These are phyloP conservation scores for Archocentrus centrarchus DNA, from an alignment of 2,113 vertebrate genomes.

Conservation along the genomic window DNA sequence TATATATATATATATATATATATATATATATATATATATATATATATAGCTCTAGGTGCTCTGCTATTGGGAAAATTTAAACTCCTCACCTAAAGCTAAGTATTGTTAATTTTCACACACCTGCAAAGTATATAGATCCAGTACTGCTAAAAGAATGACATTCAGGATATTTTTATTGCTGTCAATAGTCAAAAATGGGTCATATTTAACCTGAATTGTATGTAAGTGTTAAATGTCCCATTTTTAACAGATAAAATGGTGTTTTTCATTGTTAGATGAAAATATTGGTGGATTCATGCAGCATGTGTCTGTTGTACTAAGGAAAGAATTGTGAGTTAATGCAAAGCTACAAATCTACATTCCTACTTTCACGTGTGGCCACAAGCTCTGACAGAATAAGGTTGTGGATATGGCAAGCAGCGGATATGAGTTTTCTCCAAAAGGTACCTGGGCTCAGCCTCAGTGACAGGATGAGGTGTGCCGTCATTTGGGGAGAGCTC, in stretches of 20 bases:
- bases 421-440: not conserved
- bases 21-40: no score
- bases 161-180: not conserved
- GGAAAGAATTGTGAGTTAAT: not conserved
- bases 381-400: not conserved
- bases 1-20: no score
- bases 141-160: not conserved
- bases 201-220: not conserved
- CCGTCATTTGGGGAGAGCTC: not conserved
- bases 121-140: no score
- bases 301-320: not conserved
- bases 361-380: not conserved
- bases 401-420: not conserved
- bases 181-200: not conserved
- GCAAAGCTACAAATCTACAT: not conserved
- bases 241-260: not conserved
- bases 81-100: no score
- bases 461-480: not conserved
- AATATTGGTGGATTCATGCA: not conserved
- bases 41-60: no score
- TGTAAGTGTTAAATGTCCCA: not conserved
- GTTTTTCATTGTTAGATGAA: not conserved
- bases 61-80: no score
- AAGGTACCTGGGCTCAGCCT: not conserved
- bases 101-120: no score